Evolutionary conservation across 2,113 vertebrate species (phyloP), one percentile per base, ranked within the genome.

Genomic region (Motacilla tschutschensis): DNA sequence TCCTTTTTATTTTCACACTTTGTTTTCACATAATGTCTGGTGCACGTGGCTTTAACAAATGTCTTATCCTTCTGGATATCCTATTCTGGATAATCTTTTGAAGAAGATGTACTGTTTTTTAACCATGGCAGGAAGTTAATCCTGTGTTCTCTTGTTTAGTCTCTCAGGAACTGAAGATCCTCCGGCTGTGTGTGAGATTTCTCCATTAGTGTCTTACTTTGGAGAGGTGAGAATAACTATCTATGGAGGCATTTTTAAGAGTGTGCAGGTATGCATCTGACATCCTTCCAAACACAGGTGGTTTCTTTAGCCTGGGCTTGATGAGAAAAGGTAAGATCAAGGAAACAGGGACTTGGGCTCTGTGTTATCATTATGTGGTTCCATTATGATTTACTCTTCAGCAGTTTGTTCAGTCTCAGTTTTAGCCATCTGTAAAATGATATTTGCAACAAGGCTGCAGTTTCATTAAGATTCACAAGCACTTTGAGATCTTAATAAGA

Each of bases 171-270:
- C 58, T 13, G 94, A 92, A 79, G 95, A 95, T 38, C 95, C 96
- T 50, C 97, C 97, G 0, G 97, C 95, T 12, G 54, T 97, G 28
- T 99, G 98, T 91, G 99, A 99, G 96, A 98, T 99, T 88, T 99
- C 99, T 10, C 98, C 99, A 0, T 92, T 99, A 70, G 96, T 99
- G 38, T 99, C 99, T 17, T 99, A 98, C 80, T 98, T 97, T 69
- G 98, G 99, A 94, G 99, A 99, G 98, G 99, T 99, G 88, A 98
- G 98, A 69, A 40, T 73, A 91, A 85, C 36, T 82, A 10, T 53
- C 29, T 60, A 1, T 53, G 53, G 59, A 70, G 24, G 29, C 72
- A 48, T 76, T 90, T 81, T 79, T 90, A 79, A 80, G 54, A 44
- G n/a, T 28, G 25, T 50, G 44, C 36, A 47, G 47, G 14, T 73